A percentile compares a stretch with the other conserved stretches of the same genome.
These are phyloP conservation scores for Agrilus planipennis DNA, from an alignment of 1,140 invertebrate species.

Conservation along the genomic window DNA sequence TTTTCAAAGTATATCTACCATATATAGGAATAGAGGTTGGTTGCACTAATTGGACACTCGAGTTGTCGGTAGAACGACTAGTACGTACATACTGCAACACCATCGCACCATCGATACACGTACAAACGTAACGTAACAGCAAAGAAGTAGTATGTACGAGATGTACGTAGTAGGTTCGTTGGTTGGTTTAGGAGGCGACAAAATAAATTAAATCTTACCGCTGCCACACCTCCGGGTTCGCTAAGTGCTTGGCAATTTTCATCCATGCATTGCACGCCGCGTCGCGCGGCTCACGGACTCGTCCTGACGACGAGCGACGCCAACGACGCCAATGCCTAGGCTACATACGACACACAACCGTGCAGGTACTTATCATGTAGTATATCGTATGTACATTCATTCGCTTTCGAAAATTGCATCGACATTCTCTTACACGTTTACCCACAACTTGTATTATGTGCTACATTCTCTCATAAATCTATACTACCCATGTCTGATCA, in stretches of 20 bases:
- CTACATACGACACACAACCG: background rate
- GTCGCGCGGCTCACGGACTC: conserved; percentile 4
- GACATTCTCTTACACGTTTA: too few relatives aligned
- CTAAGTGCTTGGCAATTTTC: conserved; percentile 14
- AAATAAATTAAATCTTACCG: conserved; percentile 26
- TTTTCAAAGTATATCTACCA: conserved; percentile 16
- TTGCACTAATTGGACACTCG: conserved; percentile 24
- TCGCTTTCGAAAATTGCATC: too few relatives aligned
- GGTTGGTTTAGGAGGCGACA: conserved; percentile 23
- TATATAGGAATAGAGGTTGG: conserved; percentile 13
- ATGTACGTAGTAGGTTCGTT: too few relatives aligned
- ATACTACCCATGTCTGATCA: too few relatives aligned
- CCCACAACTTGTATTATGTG: too few relatives aligned
- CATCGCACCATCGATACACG: conserved; percentile 4
- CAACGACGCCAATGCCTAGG: background rate
- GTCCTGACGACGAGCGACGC: conserved; percentile 11
- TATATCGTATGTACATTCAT: conserved; percentile 1
- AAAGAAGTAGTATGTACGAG: too few relatives aligned
- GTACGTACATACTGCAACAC: background rate
- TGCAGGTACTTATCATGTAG: background rate
- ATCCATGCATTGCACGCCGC: conserved; percentile 11
- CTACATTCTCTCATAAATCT: too few relatives aligned
- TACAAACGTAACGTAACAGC: too few relatives aligned
- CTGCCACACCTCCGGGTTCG: conserved; percentile 19
- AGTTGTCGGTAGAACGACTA: conserved; percentile 12